Percentiles rank a stretch among this genome's conserved stretches.
Evolutionary conservation across 2,888 invertebrate genomes (phyloP).

Genomic region (Hipparchia sbordonii): DNA sequence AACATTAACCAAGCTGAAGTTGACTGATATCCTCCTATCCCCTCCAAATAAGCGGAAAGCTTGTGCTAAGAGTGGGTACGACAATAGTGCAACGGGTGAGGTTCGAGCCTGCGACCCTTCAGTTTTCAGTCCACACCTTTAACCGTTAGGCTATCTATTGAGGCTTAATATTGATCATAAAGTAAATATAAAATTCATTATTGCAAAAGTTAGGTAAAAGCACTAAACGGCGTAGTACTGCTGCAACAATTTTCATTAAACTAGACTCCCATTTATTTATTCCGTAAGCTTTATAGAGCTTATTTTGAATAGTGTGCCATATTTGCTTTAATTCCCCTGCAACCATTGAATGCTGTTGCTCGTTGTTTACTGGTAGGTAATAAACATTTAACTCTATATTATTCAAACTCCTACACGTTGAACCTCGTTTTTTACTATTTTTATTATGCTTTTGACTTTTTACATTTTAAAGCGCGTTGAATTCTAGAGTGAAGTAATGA

Average conservation of each 20-base stretch:
- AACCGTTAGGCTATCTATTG: no score
- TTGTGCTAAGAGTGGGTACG: no score
- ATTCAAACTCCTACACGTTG: no score
- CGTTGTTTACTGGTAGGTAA: background rate
- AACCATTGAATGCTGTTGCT: background rate
- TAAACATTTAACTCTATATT: background rate
- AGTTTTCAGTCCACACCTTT: no score
- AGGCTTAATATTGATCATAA: background rate
- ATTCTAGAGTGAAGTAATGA: slow-evolving; percentile 55
- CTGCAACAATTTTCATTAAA: slow-evolving; percentile 13
- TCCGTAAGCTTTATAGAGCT: slow-evolving; percentile 1
- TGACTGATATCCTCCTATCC: no score
- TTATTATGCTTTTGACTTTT: no score
- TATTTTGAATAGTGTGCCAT: background rate
- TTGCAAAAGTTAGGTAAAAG: background rate
- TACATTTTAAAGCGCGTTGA: no score
- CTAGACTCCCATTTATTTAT: slow-evolving; percentile 3
- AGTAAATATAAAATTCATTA: background rate
- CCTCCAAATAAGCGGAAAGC: no score
- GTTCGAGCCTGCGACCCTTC: no score
- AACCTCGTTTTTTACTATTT: no score
- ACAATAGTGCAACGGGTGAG: no score
- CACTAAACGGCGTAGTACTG: background rate
- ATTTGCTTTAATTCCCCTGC: background rate
- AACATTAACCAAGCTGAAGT: no score